Base-by-base conservation (phyloP, 2,797 vertebrate genomes). In the Erithacus rubecula region DNA sequence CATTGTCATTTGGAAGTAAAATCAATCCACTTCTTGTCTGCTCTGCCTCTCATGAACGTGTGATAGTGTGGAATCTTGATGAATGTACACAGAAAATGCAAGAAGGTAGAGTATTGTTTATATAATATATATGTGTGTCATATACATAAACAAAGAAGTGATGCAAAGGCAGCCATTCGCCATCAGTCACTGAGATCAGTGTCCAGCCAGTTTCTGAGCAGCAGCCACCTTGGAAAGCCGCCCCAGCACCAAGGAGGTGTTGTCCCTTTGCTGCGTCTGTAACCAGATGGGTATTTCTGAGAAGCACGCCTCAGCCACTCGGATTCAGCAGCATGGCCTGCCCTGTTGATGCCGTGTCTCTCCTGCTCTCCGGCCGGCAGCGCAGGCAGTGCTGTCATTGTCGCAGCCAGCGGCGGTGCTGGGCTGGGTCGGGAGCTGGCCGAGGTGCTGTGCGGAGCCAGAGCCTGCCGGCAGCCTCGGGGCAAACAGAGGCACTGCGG, bases 51-150 rank as follows among this genome's bases (percentile, higher is more conserved):
- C 47, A 3, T 32, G 98, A 98, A 29, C 32, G 11, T n/a, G 92
- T 98, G 17, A 89, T 98, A 15, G 62, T 96, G 44, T 98, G 98
- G 98, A 87, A 95, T 71, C 76, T 98, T 55, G 95, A 95, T 4
- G 93, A 97, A 43, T 98, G 98, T 53, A 69, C 27, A 12, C 55
- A 81, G 81, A 93, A 89, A 24, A 55, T 64, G 11, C 58, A 90
- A 72, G 62, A 96, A 97, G 98, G 98, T 98, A 83, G 79, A 26
- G 43, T 37, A 44, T 46, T 67, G 11, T 56, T 86, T 83, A 26
- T 69, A 9, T 46, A 58, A 22, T 14, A 18, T 13, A 12, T 49
- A 26, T 30, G 8, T 19, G 10, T 70, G 19, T 56, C 41, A 27
- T 21, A n/a, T 20, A 15, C n/a, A 15, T 49, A 18, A 6, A 21